phyloP scores from a whole-genome alignment of 92 coral and sea anemone species.

The Zoanthus solanderi region DNA sequence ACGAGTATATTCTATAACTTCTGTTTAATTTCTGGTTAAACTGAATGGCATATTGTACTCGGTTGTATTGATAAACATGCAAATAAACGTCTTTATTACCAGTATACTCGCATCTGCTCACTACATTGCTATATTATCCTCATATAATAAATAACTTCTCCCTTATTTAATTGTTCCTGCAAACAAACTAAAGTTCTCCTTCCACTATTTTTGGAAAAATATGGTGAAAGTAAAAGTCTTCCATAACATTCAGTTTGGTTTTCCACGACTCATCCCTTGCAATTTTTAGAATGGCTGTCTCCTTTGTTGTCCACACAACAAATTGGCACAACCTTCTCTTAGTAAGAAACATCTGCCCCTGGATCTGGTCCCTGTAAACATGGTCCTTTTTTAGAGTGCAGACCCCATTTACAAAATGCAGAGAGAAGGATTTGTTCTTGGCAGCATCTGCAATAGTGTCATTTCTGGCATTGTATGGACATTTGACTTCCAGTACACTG shows the following conservation, averaged over 20 bases:
- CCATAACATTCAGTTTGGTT: constrained; percentile 10
- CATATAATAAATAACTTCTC: constrained; percentile 12
- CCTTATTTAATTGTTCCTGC: constrained; percentile 18
- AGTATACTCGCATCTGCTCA: constrained; percentile 26
- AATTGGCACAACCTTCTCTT: constrained; percentile 19
- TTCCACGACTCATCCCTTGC: constrained; percentile 25
- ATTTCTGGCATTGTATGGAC: constrained; percentile 18
- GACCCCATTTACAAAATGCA: constrained; percentile 3
- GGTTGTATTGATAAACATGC: constrained; percentile 32
- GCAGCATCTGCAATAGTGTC: neutral
- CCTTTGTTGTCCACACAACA: neutral
- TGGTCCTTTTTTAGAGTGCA: constrained; percentile 6
- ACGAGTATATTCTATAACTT: constrained; percentile 16
- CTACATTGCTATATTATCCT: constrained; percentile 27
- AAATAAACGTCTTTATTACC: constrained; percentile 21
- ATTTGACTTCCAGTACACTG: neutral
- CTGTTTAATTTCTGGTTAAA: constrained; percentile 26
- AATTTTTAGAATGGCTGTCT: constrained; percentile 1
- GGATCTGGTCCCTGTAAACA: constrained; percentile 6
- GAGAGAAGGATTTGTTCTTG: neutral
- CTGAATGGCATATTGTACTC: constrained; percentile 25
- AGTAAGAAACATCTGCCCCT: constrained; percentile 6
- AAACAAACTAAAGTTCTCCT: constrained; percentile 19
- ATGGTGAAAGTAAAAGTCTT: constrained; percentile 27
- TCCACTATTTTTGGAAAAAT: constrained; percentile 18